These are phyloP conservation scores for Kradibia gibbosae DNA, from an alignment of 1,140 invertebrate species.

Conservation along the genomic window DNA sequence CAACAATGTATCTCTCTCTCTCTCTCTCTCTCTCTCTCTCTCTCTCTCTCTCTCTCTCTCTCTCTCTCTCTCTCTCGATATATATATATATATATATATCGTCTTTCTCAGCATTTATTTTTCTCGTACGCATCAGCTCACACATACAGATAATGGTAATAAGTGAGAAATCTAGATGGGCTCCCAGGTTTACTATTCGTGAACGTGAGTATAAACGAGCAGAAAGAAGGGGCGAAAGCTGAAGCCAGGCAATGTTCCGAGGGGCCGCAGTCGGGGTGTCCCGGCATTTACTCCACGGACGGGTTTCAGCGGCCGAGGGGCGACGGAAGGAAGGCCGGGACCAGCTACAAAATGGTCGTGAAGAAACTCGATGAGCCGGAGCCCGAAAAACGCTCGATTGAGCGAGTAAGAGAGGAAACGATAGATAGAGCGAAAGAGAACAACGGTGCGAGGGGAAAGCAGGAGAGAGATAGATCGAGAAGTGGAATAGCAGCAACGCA, in stretches of 20 bases:
- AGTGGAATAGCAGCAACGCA: background rate
- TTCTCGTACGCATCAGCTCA: background rate
- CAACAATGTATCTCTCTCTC: background rate
- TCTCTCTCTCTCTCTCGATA: no score
- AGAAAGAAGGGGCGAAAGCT: constrained; percentile 23
- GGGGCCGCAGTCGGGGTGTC: constrained; percentile 38
- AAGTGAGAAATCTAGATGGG: background rate
- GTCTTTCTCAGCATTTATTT: no score
- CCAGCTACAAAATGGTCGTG: constrained; percentile 64
- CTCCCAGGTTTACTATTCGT: background rate
- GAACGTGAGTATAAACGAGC: background rate
- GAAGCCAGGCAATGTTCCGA: constrained; percentile 14
- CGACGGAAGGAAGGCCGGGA: constrained; percentile 58
- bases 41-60: no score
- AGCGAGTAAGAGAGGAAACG: no score
- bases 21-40: no score
- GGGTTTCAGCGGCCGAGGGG: constrained; percentile 31
- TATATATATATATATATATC: no score
- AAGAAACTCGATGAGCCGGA: constrained; percentile 19
- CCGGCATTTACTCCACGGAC: constrained; percentile 24
- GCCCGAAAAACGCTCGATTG: constrained; percentile 25
- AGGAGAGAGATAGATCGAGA: constrained; percentile 25
- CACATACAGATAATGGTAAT: background rate
- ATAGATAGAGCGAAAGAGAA: constrained; percentile 24
- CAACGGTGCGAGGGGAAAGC: background rate